Evolutionary conservation across 2,113 vertebrate species (phyloP).

Genomic region (Aspiorhynchus laticeps): DNA sequence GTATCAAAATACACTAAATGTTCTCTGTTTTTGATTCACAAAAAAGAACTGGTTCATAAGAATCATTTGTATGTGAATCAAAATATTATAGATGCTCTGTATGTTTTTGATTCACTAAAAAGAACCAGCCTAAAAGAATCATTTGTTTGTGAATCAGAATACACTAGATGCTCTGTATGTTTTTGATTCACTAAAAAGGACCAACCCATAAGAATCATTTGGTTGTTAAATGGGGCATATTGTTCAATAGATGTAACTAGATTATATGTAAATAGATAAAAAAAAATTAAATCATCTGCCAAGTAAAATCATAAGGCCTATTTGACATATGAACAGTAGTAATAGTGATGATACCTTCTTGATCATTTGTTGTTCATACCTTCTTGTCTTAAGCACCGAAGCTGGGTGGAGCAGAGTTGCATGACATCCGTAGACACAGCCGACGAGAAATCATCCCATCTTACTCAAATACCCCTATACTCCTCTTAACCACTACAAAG

Average conservation of each 20-base stretch:
- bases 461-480: constrained; percentile 78
- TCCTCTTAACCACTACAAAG: constrained; percentile 71
- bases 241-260: neutral
- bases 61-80: too few relatives aligned
- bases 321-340: neutral
- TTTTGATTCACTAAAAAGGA: too few relatives aligned
- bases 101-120: too few relatives aligned
- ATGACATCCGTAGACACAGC: constrained; percentile 61
- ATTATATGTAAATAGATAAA: too few relatives aligned
- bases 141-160: too few relatives aligned
- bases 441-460: constrained; percentile 69
- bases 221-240: neutral
- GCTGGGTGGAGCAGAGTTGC: constrained; percentile 25
- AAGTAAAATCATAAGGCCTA: neutral
- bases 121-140: too few relatives aligned
- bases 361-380: neutral
- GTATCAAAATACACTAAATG: neutral
- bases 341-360: neutral
- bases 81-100: too few relatives aligned
- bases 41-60: too few relatives aligned
- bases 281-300: neutral
- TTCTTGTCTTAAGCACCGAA: constrained; percentile 33
- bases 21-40: too few relatives aligned
- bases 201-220: neutral
- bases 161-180: too few relatives aligned